phyloP scores from a whole-genome alignment of 2,797 vertebrate species.

The Eleutherodactylus coqui region DNA sequence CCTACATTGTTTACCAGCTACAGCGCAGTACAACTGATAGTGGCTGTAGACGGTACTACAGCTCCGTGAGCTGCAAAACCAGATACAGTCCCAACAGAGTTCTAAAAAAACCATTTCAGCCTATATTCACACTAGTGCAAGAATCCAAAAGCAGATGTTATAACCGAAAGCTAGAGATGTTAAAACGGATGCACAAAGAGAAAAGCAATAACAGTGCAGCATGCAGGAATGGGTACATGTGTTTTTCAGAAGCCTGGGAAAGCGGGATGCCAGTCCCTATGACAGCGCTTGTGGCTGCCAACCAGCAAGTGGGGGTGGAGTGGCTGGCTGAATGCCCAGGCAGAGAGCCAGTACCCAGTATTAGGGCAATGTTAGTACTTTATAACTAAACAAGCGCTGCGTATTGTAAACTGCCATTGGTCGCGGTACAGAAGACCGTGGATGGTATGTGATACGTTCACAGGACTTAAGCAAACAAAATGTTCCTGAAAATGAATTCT shows the following conservation, averaged over 20 bases:
- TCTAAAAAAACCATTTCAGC: too few relatives aligned
- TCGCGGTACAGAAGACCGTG: neutral
- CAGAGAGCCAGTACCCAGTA: neutral
- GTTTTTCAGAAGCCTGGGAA: neutral
- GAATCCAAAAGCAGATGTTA: neutral
- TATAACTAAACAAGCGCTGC: constrained; percentile 15
- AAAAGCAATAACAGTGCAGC: too few relatives aligned
- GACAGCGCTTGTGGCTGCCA: neutral
- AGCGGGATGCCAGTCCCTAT: neutral
- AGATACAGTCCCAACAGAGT: too few relatives aligned
- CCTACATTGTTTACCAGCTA: too few relatives aligned
- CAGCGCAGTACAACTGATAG: too few relatives aligned
- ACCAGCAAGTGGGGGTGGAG: neutral
- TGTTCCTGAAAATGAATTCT: constrained; percentile 45
- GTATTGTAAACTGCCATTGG: constrained; percentile 40
- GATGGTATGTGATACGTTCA: constrained; percentile 34
- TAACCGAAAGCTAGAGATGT: neutral
- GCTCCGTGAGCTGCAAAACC: too few relatives aligned
- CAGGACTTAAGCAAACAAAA: constrained; percentile 52
- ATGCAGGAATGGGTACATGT: neutral
- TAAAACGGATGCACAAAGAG: neutral
- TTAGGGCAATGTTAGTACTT: constrained; percentile 27
- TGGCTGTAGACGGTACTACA: too few relatives aligned
- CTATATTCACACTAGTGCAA: neutral
- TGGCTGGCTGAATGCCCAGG: constrained; percentile 4